phyloP scores from a whole-genome alignment of 2,797 vertebrate genomes.

The Rhinogobio ventralis region DNA sequence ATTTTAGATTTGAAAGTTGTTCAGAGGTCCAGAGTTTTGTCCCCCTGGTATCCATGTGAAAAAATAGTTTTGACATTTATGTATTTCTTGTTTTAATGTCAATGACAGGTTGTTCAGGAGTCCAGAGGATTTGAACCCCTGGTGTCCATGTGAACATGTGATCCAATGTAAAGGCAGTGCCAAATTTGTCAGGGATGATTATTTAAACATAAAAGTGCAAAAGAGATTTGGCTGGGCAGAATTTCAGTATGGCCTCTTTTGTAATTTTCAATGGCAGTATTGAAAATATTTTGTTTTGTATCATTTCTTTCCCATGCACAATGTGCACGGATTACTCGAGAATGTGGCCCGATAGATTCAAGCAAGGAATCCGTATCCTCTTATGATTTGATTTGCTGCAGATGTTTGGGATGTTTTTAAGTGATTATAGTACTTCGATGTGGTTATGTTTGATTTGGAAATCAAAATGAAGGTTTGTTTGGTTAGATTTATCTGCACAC shows the following conservation, averaged over 20 bases:
- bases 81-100: conserved; percentile 22
- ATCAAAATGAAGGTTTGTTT: conserved; percentile 58
- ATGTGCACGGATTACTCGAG: conserved; percentile 17
- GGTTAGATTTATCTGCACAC: conserved; percentile 39
- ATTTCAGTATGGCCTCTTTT: conserved; percentile 20
- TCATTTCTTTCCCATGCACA: conserved; percentile 26
- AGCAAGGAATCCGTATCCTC: conserved; percentile 34
- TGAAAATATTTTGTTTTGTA: conserved; percentile 32
- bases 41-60: neutral
- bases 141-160: conserved; percentile 26
- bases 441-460: conserved; percentile 48
- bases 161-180: conserved; percentile 38
- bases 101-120: neutral
- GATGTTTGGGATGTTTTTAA: conserved; percentile 58
- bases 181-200: conserved; percentile 55
- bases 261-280: conserved; percentile 14
- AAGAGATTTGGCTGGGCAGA: conserved; percentile 21
- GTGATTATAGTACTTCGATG: conserved; percentile 37
- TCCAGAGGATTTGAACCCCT: neutral
- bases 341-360: conserved; percentile 33
- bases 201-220: conserved; percentile 38
- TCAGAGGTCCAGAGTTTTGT: neutral
- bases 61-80: conserved; percentile 10
- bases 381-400: conserved; percentile 44
- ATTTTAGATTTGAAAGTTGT: neutral